Conservation (phyloP, 2,888 invertebrate genomes). For the Scaptomyza cyrtandrae region DNA sequence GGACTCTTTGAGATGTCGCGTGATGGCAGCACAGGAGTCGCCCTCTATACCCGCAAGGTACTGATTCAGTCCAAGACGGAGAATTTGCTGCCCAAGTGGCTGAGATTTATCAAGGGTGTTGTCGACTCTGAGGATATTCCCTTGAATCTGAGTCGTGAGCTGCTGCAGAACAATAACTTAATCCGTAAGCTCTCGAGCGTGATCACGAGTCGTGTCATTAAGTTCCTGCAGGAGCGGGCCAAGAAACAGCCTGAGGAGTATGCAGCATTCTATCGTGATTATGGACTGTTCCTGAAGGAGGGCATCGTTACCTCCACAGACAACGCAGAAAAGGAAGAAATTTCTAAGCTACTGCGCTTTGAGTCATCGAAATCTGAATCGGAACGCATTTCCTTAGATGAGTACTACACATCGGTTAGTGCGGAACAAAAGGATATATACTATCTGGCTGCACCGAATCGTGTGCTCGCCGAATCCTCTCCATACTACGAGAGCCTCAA, state of each 20-base stretch:
- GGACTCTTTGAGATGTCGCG: conserved; percentile 95
- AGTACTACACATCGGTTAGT: conserved; percentile 90
- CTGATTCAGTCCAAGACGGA: conserved; percentile 96
- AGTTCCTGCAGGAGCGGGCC: conserved; percentile 93
- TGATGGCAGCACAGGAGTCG: conserved; percentile 93
- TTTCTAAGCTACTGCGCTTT: conserved; percentile 94
- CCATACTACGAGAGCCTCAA: conserved; percentile 97
- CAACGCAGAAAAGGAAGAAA: conserved; percentile 94
- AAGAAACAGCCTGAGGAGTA: conserved; percentile 93
- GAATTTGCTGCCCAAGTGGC: conserved; percentile 96
- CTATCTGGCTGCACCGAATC: conserved; percentile 97
- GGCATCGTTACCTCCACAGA: conserved; percentile 95
- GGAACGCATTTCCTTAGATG: conserved; percentile 89
- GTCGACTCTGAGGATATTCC: conserved; percentile 99
- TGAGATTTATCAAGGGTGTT: conserved; percentile 98
- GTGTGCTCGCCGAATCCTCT: conserved; percentile 95
- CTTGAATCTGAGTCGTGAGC: conserved; percentile 96
- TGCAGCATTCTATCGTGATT: conserved; percentile 95
- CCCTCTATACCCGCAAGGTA: conserved; percentile 96
- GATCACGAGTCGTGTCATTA: conserved; percentile 92
- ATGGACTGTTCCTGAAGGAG: conserved; percentile 96
- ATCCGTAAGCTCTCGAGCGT: conserved; percentile 95
- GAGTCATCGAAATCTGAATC: conserved; percentile 93
- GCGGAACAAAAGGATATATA: conserved; percentile 92
- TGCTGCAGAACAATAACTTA: conserved; percentile 96